These are phyloP conservation scores for Scopus umbretta DNA, from an alignment of 2,113 vertebrate species.

Conservation along the genomic window DNA sequence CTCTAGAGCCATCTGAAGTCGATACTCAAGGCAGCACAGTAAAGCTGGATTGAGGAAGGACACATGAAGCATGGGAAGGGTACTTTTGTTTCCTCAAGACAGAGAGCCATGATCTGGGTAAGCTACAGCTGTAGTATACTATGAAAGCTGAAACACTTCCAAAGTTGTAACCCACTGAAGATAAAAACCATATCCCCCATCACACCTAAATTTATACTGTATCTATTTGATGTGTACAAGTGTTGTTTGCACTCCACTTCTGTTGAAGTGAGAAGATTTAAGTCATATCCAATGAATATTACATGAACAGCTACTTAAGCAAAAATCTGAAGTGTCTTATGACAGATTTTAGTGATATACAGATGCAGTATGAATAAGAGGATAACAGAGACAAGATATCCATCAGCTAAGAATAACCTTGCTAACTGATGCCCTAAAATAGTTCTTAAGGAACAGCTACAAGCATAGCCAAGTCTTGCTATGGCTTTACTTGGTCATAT, in stretches of 20 bases:
- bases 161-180: neutral
- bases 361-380: conserved; percentile 9
- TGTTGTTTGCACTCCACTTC: neutral
- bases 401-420: conserved; percentile 19
- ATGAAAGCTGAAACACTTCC: neutral
- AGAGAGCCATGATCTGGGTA: neutral
- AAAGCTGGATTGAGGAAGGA: neutral
- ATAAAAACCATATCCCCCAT: neutral
- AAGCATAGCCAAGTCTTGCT: neutral
- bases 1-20: neutral
- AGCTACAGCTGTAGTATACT: neutral
- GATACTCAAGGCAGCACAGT: neutral
- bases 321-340: neutral
- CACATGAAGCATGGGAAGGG: neutral
- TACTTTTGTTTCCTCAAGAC: neutral
- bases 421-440: neutral
- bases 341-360: neutral
- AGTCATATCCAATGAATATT: conserved; percentile 10
- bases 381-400: neutral
- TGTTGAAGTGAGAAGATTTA: neutral
- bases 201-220: neutral
- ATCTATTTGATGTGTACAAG: neutral
- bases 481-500: neutral
- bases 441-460: neutral
- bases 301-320: conserved; percentile 15